Evolutionary conservation across 2,888 invertebrate genomes (phyloP), one percentile per base, ranked within the genome.

Genomic region (Meliscaeva auricollis): DNA sequence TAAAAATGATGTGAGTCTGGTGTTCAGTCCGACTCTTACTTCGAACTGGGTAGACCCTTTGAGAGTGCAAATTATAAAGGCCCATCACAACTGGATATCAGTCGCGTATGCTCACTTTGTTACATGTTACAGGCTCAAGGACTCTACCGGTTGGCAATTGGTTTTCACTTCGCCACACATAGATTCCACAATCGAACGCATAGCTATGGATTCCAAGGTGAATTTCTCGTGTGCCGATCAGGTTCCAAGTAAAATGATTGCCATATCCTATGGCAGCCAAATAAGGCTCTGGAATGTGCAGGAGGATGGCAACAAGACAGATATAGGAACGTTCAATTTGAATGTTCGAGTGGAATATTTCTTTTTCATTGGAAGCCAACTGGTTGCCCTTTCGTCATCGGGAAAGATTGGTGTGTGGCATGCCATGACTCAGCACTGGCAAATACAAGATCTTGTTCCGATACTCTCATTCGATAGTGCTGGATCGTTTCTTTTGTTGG

Each of bases 341-440:
- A 96, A 96, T 87, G 98, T 98, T 1, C 94, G 97, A 0, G 98
- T 99, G 8, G 99, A 99, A 90, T 97, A 98, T 92, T 94, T 99
- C 72, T 97, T 99, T 91, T 99, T 99, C 92, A 99, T 99, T 90
- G 99, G 99, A 0, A 98, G 97, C 88, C 99, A 99, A 91, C 93
- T 99, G 88, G 99, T 99, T n/a, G 99, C 99, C 0, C 93, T 99
- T 30, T 98, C 98, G 52, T 95, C 96, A 2, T 95, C 95, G 7
- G 98, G 98, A 5, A 98, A 98, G 93, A 97, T 99, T 22, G 99
- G 99, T 1, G 99, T 99, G n/a, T 99, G 99, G 99, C 99, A 99
- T 92, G 97, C 98, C 0, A 98, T 98, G 96, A 98, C 98, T 0
- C 98, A 98, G 90, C 98, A 99, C 92, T 99, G 99, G 98, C 99